phyloP scores from a whole-genome alignment of 1,140 invertebrate species.

The Charaxes varanes region DNA sequence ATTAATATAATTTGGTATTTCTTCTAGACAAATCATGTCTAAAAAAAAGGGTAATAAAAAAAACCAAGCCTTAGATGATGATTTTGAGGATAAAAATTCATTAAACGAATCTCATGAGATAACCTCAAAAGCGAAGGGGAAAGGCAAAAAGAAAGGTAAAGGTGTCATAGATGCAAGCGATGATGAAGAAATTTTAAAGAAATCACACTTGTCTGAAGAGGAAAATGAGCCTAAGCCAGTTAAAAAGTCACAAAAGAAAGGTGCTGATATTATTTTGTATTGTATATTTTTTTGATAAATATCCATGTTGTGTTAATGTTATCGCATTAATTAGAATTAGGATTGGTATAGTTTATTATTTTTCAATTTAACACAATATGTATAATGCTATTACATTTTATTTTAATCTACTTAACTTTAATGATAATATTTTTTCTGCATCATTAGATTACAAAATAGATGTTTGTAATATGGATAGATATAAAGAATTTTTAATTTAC shows the following conservation, averaged over 20 bases:
- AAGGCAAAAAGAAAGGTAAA: slow-evolving; percentile 71
- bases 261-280: slow-evolving; percentile 30
- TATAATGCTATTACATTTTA: too few relatives aligned
- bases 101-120: slow-evolving; percentile 49
- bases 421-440: too few relatives aligned
- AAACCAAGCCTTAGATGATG: slow-evolving; percentile 75
- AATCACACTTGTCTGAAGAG: slow-evolving; percentile 61
- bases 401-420: too few relatives aligned
- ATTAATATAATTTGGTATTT: slow-evolving; percentile 1
- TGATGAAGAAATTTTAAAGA: slow-evolving; percentile 45
- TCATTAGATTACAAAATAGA: too few relatives aligned
- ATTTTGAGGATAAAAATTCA: slow-evolving; percentile 70
- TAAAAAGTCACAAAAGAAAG: slow-evolving; percentile 74
- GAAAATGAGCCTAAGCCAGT: slow-evolving; percentile 65
- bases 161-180: slow-evolving; percentile 70
- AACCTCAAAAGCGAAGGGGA: slow-evolving; percentile 73
- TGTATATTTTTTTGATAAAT: slow-evolving; percentile 3
- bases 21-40: slow-evolving; percentile 73
- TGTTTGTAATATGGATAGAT: too few relatives aligned
- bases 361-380: too few relatives aligned
- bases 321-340: too few relatives aligned
- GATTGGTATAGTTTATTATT: too few relatives aligned
- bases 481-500: too few relatives aligned
- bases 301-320: slow-evolving; percentile 1
- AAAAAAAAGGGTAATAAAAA: slow-evolving; percentile 79